phyloP scores from a whole-genome alignment of 2,888 invertebrate genomes.

The Cantharis nigra region DNA sequence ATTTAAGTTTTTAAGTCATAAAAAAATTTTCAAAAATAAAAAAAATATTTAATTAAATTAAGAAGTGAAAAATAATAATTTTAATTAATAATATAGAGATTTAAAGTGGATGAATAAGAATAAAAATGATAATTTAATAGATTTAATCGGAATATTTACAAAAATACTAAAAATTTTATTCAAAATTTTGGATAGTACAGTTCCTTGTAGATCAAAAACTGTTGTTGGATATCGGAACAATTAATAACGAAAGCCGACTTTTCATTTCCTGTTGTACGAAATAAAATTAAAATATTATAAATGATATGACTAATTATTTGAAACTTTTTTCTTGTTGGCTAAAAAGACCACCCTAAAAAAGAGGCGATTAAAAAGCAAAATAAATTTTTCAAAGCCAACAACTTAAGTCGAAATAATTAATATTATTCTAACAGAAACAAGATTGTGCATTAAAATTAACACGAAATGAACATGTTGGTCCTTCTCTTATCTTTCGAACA shows the following conservation, averaged over 20 bases:
- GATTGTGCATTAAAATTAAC: slow-evolving; percentile 34
- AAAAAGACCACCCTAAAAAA: slow-evolving; percentile 9
- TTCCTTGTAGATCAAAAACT: neutral
- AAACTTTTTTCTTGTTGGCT: neutral
- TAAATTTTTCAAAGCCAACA: slow-evolving; percentile 1
- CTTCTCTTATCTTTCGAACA: slow-evolving; percentile 29
- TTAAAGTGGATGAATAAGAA: too few species aligned
- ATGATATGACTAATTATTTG: neutral
- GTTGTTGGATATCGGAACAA: neutral
- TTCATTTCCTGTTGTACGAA: neutral
- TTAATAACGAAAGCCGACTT: neutral
- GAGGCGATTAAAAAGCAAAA: slow-evolving; percentile 6
- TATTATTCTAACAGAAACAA: slow-evolving; percentile 25
- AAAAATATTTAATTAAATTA: too few species aligned
- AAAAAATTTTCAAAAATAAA: too few species aligned
- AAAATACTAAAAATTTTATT: too few species aligned
- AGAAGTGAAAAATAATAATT: too few species aligned
- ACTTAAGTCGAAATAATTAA: slow-evolving; percentile 23
- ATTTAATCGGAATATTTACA: too few species aligned
- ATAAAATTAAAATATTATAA: neutral
- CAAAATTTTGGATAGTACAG: too few species aligned
- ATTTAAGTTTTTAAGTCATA: too few species aligned
- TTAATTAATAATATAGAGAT: too few species aligned
- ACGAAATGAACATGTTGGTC: slow-evolving; percentile 34
- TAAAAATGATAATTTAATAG: too few species aligned